Evolutionary conservation across 1,140 invertebrate genomes (phyloP), one percentile per base, ranked within the genome.

Genomic region (Zaprionus capensis): DNA sequence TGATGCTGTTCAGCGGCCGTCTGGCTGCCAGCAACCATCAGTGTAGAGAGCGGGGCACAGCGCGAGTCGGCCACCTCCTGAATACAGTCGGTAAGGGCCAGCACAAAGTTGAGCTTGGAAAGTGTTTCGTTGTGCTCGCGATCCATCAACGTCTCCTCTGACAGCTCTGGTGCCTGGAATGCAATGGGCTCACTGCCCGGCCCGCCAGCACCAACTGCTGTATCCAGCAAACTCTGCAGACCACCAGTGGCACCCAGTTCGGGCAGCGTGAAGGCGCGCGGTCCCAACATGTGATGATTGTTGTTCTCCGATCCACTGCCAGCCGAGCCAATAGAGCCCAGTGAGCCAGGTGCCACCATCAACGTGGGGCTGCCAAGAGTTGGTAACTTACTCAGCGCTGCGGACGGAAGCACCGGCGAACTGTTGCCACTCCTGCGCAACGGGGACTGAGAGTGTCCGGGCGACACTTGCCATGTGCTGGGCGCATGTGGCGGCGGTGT

Each of bases 101-200:
- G 93, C 15, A 99, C 97, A 93, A 99, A 99, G 91, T 98, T 98
- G 44, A 99, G 94, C 92, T 99, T 99, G 1, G 97, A 97, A 77
- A 99, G 93, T 5, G 97, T 98, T 92, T 99, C 97, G 93, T 98
- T 98, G 93, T 99, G 98, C 91, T 98, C 97, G 68, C 96, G 95
- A 95, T 98, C 98, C 75, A 99, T 95, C 20, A 99, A 94, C 22
- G 98, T 99, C 94, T 99, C 98, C 93, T 99, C 98, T 41, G 97
- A 97, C 64, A 99, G 93, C 92, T 99, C 98, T 6, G 98, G 98
- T 28, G 96, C 95, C 26, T 97, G 95, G 93, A 98, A 99, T 86
- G 91, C 66, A 82, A 84, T 72, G 95, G 96, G 72, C 97, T 95
- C 67, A 95, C 96, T 94, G 51, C 80, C 75, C 95, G 96, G 71